Evolutionary conservation across 2,797 vertebrate species (phyloP).

Genomic region (Epinephelus malabaricus): DNA sequence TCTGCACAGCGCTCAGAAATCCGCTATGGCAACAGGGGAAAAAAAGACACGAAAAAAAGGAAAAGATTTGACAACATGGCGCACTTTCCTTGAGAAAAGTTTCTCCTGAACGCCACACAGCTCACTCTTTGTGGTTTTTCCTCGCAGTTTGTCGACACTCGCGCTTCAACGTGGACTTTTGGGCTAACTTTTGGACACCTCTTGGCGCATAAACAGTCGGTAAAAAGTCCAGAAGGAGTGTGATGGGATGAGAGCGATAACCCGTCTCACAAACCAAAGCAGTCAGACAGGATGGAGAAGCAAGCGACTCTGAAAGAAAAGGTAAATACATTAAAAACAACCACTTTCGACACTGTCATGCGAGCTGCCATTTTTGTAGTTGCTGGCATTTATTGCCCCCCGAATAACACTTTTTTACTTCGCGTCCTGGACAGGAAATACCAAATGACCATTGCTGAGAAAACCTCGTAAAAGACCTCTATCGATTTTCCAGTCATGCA

Average conservation of each 20-base stretch:
- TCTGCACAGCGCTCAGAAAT: slow-evolving; percentile 44
- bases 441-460: slow-evolving; percentile 67
- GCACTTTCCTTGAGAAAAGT: slow-evolving; percentile 86
- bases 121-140: slow-evolving; percentile 24
- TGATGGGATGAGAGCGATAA: slow-evolving; percentile 85
- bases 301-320: slow-evolving; percentile 84
- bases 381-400: slow-evolving; percentile 10
- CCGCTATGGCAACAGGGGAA: slow-evolving; percentile 76
- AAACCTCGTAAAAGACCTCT: slow-evolving; percentile 69
- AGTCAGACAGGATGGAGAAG: slow-evolving; percentile 88
- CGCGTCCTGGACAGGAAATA: slow-evolving; percentile 63
- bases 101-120: slow-evolving; percentile 62
- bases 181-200: slow-evolving; percentile 17
- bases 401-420: slow-evolving; percentile 14
- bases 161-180: slow-evolving; percentile 33
- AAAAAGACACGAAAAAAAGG: slow-evolving; percentile 54
- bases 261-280: slow-evolving; percentile 65
- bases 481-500: slow-evolving; percentile 80
- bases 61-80: slow-evolving; percentile 90
- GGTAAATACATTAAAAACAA: slow-evolving; percentile 74
- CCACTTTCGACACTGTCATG: background rate
- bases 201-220: slow-evolving; percentile 21
- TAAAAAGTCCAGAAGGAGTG: slow-evolving; percentile 37
- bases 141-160: slow-evolving; percentile 29
- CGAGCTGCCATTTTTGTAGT: slow-evolving; percentile 14